Conservation (phyloP, 2,888 invertebrate genomes). For the Pristionchus arcanus region DNA sequence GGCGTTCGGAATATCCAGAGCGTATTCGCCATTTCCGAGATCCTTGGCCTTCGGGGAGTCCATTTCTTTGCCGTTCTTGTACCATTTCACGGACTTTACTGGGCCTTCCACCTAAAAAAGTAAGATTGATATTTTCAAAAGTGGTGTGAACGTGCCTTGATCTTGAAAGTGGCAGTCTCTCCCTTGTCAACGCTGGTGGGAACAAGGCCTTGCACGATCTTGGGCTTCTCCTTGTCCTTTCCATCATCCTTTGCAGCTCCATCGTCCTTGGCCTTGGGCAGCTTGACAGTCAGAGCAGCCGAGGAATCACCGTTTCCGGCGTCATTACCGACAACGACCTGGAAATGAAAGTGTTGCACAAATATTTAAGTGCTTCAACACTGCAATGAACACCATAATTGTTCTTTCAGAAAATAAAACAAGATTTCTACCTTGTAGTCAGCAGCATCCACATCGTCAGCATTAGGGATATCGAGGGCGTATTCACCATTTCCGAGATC, state of each 20-base stretch:
- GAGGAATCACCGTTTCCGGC: slow-evolving; percentile 77
- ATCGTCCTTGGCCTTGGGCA: slow-evolving; percentile 34
- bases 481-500: slow-evolving; percentile 72
- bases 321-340: slow-evolving; percentile 70
- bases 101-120: slow-evolving; percentile 84
- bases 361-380: not conserved
- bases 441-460: slow-evolving; percentile 72
- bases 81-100: slow-evolving; percentile 90
- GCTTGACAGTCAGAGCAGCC: slow-evolving; percentile 71
- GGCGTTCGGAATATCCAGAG: slow-evolving; percentile 57
- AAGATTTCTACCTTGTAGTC: slow-evolving; percentile 70
- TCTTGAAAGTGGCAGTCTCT: slow-evolving; percentile 86
- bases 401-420: not conserved
- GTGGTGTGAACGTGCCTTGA: slow-evolving; percentile 76
- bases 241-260: slow-evolving; percentile 58
- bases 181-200: slow-evolving; percentile 87
- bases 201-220: slow-evolving; percentile 86
- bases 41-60: slow-evolving; percentile 49
- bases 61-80: slow-evolving; percentile 78
- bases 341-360: not conserved
- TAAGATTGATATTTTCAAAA: not conserved
- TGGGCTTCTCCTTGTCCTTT: slow-evolving; percentile 59
- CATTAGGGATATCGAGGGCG: slow-evolving; percentile 71
- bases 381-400: not conserved
- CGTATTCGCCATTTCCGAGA: slow-evolving; percentile 57